Conservation (phyloP, 2,888 invertebrate genomes). For the Pecten maximus region DNA sequence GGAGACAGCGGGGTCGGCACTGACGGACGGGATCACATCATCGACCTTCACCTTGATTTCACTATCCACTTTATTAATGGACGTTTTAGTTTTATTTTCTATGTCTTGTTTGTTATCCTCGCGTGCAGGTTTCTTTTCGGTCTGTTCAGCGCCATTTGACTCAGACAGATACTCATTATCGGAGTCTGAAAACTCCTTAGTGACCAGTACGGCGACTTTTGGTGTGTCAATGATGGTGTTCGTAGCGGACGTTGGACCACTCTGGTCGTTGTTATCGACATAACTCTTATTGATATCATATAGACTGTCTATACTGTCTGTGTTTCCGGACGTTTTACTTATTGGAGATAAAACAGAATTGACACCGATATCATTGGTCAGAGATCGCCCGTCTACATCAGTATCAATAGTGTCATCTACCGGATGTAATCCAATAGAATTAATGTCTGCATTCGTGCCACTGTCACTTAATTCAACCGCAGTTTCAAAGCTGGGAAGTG, state of each 20-base stretch:
- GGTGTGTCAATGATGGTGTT: not conserved
- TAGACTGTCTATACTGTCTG: not conserved
- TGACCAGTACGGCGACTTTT: conserved; percentile 20
- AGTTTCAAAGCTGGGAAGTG: not conserved
- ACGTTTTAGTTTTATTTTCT: not conserved
- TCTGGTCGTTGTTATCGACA: not conserved
- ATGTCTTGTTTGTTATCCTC: not conserved
- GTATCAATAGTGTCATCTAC: not conserved
- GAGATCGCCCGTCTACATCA: not conserved
- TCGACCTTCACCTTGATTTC: not conserved
- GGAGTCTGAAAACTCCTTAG: conserved; percentile 6
- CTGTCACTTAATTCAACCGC: not conserved
- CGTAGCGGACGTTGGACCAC: not conserved
- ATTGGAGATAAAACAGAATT: not conserved
- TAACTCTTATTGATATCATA: not conserved
- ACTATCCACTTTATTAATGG: not conserved
- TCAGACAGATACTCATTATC: conserved; percentile 27
- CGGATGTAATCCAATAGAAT: not conserved
- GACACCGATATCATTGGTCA: not conserved
- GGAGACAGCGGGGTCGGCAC: not conserved
- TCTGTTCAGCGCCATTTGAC: not conserved
- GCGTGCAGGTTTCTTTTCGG: not conserved
- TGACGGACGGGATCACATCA: not conserved
- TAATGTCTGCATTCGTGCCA: not conserved
- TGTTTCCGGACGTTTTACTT: not conserved